phyloP scores from a whole-genome alignment of 2,888 invertebrate genomes.

The Zygaena filipendulae region DNA sequence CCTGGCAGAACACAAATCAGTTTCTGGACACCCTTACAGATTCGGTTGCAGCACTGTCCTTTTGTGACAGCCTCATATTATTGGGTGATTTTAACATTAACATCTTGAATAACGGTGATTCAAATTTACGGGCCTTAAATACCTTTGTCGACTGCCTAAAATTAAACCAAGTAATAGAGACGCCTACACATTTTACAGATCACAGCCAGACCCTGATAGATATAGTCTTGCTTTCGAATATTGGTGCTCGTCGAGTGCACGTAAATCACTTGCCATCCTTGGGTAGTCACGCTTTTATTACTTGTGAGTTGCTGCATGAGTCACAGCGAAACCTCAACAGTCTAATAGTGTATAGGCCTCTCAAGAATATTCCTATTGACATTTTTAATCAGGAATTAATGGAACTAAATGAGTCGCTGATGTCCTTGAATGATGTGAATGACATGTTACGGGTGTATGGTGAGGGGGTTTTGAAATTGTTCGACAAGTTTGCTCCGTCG shows the following conservation, averaged over 20 bases:
- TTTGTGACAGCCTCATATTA: too few species aligned
- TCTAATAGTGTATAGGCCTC: slow-evolving; percentile 1
- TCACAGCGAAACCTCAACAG: slow-evolving; percentile 4
- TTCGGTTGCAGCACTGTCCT: neutral
- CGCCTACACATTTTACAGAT: too few species aligned
- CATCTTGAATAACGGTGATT: neutral
- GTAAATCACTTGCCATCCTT: slow-evolving; percentile 6
- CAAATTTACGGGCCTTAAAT: neutral
- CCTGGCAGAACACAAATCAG: too few species aligned
- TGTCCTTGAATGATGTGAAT: too few species aligned
- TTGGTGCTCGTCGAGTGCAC: slow-evolving; percentile 3
- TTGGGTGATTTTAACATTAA: too few species aligned
- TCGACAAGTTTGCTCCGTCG: too few species aligned
- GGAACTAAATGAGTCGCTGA: too few species aligned
- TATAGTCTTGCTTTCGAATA: slow-evolving; percentile 11
- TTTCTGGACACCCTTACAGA: slow-evolving; percentile 1
- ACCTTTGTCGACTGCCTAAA: neutral
- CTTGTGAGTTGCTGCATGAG: slow-evolving; percentile 3
- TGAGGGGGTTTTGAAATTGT: too few species aligned
- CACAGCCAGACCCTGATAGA: slow-evolving; percentile 1
- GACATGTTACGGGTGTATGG: too few species aligned
- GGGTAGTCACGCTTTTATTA: slow-evolving; percentile 7
- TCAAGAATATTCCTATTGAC: slow-evolving; percentile 1
- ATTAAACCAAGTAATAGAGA: neutral
- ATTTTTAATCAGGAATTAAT: slow-evolving; percentile 1